These are phyloP conservation scores for Cryptocheilus praepositus DNA, from an alignment of 2,888 invertebrate genomes.

Conservation along the genomic window DNA sequence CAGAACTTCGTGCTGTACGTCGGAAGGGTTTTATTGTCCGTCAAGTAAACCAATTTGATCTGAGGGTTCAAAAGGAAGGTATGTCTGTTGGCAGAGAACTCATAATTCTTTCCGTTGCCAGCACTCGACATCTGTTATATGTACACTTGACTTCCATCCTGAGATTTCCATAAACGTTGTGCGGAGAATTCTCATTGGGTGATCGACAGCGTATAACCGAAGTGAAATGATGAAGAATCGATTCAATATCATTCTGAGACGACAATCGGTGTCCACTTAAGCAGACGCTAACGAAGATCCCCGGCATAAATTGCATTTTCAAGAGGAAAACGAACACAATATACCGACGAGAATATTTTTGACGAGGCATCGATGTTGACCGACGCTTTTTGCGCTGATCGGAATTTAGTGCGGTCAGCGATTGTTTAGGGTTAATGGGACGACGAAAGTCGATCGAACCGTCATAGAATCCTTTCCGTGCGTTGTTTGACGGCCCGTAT, in stretches of 20 bases:
- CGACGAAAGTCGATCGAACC: not conserved
- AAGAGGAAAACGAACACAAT: no score
- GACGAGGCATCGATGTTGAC: no score
- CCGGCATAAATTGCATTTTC: no score
- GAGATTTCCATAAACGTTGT: conserved; percentile 13
- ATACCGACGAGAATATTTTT: no score
- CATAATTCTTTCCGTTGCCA: conserved; percentile 9
- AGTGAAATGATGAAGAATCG: not conserved
- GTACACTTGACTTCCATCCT: conserved; percentile 5
- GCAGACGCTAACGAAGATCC: no score
- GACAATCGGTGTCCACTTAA: no score
- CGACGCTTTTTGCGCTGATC: no score
- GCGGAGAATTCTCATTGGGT: not conserved
- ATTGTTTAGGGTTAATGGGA: not conserved
- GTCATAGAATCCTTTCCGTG: no score
- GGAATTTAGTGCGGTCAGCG: no score
- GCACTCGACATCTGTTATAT: conserved; percentile 8
- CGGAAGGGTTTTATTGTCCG: conserved; percentile 28
- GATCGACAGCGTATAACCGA: not conserved
- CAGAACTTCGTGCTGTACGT: no score
- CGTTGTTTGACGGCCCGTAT: not conserved
- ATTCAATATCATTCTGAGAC: no score
- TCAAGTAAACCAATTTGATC: conserved; percentile 4
- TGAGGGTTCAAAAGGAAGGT: conserved; percentile 23
- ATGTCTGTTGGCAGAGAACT: conserved; percentile 35